Evolutionary conservation across 2,888 invertebrate species (phyloP).

Genomic region (Diaperis boleti): DNA sequence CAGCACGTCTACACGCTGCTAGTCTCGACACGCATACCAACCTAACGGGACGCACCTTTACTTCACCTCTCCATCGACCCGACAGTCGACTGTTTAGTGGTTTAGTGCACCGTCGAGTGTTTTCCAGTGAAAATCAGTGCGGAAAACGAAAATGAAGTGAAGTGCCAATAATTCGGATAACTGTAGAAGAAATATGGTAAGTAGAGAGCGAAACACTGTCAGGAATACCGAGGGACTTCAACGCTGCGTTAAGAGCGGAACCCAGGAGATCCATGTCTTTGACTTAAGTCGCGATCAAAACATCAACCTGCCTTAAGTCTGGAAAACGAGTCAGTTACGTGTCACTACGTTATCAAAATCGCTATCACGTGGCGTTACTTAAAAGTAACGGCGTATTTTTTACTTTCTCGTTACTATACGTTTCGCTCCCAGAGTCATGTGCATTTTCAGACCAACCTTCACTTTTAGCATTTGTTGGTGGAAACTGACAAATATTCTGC

Average conservation of each 20-base stretch:
- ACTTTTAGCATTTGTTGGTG: conserved; percentile 20
- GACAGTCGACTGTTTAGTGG: conserved; percentile 46
- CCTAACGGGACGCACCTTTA: conserved; percentile 64
- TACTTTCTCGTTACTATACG: conserved; percentile 25
- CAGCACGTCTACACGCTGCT: conserved; percentile 43
- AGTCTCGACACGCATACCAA: conserved; percentile 59
- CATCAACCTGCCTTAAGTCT: conserved; percentile 17
- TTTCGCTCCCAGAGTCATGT: conserved; percentile 3
- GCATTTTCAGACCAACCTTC: conserved; percentile 22
- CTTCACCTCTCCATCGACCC: conserved; percentile 58
- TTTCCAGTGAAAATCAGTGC: conserved; percentile 45
- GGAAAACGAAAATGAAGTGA: conserved; percentile 46
- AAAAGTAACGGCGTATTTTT: conserved; percentile 15
- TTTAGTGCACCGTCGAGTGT: conserved; percentile 18
- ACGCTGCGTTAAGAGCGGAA: conserved; percentile 51
- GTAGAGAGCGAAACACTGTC: conserved; percentile 27
- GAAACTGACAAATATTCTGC: neutral
- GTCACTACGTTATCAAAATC: neutral
- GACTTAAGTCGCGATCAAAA: conserved; percentile 16
- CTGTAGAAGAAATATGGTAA: conserved; percentile 17
- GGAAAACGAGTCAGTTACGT: neutral
- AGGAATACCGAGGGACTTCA: conserved; percentile 48
- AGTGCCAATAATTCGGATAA: conserved; percentile 41
- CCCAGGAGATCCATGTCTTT: too few relatives aligned
- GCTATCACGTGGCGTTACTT: conserved; percentile 7